Evolutionary conservation across 2,797 vertebrate species (phyloP).

Genomic region (Australoheros facetus): DNA sequence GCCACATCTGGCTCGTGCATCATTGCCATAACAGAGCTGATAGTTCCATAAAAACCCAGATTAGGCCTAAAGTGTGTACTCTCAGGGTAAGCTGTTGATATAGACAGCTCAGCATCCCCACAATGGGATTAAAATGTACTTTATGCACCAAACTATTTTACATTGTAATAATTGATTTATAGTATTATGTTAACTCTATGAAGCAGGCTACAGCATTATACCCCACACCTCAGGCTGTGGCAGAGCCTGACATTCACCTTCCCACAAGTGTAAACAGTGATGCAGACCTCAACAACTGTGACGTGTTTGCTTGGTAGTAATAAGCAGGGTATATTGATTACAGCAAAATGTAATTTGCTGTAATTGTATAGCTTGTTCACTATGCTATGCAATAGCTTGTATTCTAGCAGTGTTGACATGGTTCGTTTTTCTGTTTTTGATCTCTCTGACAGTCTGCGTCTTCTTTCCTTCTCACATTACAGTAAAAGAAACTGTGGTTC

Average conservation of each 20-base stretch:
- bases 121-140: background rate
- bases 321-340: background rate
- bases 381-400: background rate
- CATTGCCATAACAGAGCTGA: background rate
- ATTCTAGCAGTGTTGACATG: background rate
- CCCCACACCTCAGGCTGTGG: background rate
- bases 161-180: background rate
- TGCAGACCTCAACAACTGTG: too few relatives aligned
- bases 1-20: background rate
- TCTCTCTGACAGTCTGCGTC: background rate
- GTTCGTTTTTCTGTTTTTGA: background rate
- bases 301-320: background rate
- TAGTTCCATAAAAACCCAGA: background rate
- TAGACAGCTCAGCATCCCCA: background rate
- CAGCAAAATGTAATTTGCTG: background rate
- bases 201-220: background rate
- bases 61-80: too few relatives aligned
- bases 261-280: background rate
- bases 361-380: background rate
- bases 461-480: background rate
- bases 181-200: background rate
- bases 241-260: background rate
- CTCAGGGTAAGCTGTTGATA: background rate
- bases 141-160: background rate
- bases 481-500: background rate